Base-by-base conservation (phyloP, 1,140 invertebrate species). In the Penaeus japonicus region DNA sequence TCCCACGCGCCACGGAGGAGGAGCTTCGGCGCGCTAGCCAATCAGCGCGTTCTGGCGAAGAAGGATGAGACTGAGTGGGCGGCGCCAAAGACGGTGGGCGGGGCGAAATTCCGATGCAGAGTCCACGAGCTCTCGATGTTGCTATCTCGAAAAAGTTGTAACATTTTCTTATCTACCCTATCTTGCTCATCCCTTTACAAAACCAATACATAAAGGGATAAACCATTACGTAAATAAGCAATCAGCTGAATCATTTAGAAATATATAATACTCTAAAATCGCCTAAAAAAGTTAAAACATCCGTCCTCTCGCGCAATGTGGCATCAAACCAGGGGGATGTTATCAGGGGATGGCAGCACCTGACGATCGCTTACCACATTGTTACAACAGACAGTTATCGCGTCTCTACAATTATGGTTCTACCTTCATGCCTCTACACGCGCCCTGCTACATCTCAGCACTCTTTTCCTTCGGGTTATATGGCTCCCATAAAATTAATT, bases 81-180 rank as follows among this genome's bases (percentile, higher is more conserved):
- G 86, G 79, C 7, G 80, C 62, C 53, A 22, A 3, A 10, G 39
- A 7, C 7, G 32, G 39, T 75, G 39, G 87, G 70, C 53, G 87
- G 79, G 47, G 62, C 27, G 30, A 39, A 75, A 82, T 83, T 86
- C 85, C 77, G 77, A 86, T 86, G 85, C 85, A 86, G 24, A 32
- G 84, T 77, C 65, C 65, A 32, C 55, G 54, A 55, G 32, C 35
- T 32, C 20, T 27, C 35, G 70, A 18, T 53, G 70, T 73, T 73
- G 70, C 70, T 32, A 32, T 27, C 18, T 73, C 15, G 20, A 20
- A 7, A 5, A 7, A 17, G 27, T 18, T 73, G 27, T 15, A 17
- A 54, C n/a, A 15, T 27, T 62, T 62, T 35, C 35, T n/a, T 20
- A 32, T 27, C 27, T 83, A 17, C 32, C 57, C 18, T 32, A 32